These are phyloP conservation scores for Hirundichthys speculiger DNA, from an alignment of 2,113 vertebrate genomes.

Conservation along the genomic window DNA sequence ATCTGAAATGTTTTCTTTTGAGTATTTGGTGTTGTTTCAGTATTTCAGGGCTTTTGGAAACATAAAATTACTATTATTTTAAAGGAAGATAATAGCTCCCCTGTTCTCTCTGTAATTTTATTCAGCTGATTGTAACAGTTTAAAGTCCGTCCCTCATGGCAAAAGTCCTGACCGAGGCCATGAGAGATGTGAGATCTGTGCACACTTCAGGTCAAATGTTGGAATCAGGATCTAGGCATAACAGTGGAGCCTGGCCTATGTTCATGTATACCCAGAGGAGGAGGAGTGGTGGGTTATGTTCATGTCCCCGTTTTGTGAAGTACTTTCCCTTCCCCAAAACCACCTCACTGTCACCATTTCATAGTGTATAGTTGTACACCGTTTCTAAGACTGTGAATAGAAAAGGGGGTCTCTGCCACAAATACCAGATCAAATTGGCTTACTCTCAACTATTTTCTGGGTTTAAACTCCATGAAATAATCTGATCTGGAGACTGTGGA, in stretches of 20 bases:
- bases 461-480: constrained; percentile 1
- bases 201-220: constrained; percentile 42
- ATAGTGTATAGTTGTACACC: constrained; percentile 61
- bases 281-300: constrained; percentile 63
- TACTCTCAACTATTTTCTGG: not conserved
- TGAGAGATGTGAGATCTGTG: constrained; percentile 34
- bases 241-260: constrained; percentile 30
- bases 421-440: constrained; percentile 46
- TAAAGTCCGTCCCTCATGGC: constrained; percentile 11
- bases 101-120: not conserved
- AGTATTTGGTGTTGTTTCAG: constrained; percentile 5
- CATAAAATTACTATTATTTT: constrained; percentile 24
- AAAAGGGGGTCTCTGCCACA: constrained; percentile 45
- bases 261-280: constrained; percentile 52
- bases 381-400: constrained; percentile 48
- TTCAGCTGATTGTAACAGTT: constrained; percentile 1
- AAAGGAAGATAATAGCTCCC: constrained; percentile 8
- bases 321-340: constrained; percentile 41
- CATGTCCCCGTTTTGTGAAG: constrained; percentile 53
- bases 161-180: constrained; percentile 8
- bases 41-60: constrained; percentile 34
- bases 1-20: too few species aligned
- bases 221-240: constrained; percentile 26
- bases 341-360: constrained; percentile 70
- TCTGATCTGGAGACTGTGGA: constrained; percentile 59